Evolutionary conservation across 2,888 invertebrate species (phyloP).

Genomic region (Macroteleia sp.): DNA sequence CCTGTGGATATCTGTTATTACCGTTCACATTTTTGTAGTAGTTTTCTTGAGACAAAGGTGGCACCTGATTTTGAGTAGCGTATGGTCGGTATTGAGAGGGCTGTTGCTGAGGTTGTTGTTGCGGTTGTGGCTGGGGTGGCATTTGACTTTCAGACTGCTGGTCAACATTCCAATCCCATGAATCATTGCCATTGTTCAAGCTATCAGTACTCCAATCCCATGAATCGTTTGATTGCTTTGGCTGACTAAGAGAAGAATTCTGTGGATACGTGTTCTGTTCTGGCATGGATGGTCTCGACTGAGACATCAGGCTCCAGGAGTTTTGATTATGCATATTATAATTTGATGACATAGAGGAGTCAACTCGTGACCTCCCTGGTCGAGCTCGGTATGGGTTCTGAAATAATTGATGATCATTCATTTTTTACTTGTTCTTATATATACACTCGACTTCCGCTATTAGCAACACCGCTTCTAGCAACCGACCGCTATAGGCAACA

Average conservation of each 20-base stretch:
- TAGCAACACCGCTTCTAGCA: no score
- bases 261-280: conserved; percentile 68
- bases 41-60: conserved; percentile 72
- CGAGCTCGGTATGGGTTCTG: conserved; percentile 81
- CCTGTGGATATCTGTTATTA: conserved; percentile 70
- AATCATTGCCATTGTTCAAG: conserved; percentile 77
- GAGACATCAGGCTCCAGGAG: conserved; percentile 72
- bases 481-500: no score
- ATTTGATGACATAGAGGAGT: conserved; percentile 70
- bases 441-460: no score
- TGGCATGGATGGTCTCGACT: conserved; percentile 65
- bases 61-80: conserved; percentile 67
- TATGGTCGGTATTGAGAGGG: conserved; percentile 21
- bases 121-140: conserved; percentile 63
- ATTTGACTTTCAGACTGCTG: conserved; percentile 76
- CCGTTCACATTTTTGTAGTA: conserved; percentile 80
- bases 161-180: conserved; percentile 82
- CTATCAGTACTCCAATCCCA: conserved; percentile 78
- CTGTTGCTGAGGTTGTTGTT: conserved; percentile 15
- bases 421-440: no score
- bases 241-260: conserved; percentile 65
- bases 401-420: no score
- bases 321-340: conserved; percentile 79
- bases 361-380: conserved; percentile 75
- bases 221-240: conserved; percentile 71